Evolutionary conservation across 53 echinoderm and acorn worm species (phyloP).

Genomic region (Stichopus horrens): DNA sequence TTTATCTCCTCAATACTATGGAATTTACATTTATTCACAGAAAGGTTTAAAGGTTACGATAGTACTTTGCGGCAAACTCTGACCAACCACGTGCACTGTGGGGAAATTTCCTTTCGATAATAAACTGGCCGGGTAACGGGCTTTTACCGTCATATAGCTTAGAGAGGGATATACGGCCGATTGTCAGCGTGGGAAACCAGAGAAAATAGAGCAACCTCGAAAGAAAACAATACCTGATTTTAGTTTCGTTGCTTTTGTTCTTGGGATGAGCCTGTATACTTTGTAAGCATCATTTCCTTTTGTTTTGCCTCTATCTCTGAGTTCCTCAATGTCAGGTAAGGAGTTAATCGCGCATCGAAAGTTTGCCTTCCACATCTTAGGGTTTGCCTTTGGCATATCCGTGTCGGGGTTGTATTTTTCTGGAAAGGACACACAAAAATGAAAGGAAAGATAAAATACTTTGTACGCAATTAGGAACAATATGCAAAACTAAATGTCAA

Average conservation of each 20-base stretch:
- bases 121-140: neutral
- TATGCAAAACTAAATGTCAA: too few species aligned
- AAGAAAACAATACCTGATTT: slow-evolving; percentile 40
- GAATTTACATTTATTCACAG: too few species aligned
- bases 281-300: slow-evolving; percentile 95
- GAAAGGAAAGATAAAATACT: neutral
- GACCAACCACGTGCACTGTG: neutral
- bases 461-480: too few species aligned
- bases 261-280: slow-evolving; percentile 86
- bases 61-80: too few species aligned
- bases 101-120: slow-evolving; percentile 14
- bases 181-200: slow-evolving; percentile 1
- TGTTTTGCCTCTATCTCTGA: slow-evolving; percentile 80
- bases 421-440: slow-evolving; percentile 44
- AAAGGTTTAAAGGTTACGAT: too few species aligned
- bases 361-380: slow-evolving; percentile 98
- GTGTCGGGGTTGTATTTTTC: slow-evolving; percentile 85
- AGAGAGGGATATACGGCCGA: neutral
- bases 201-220: neutral
- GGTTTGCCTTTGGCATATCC: slow-evolving; percentile 79
- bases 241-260: slow-evolving; percentile 57
- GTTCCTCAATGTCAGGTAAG: slow-evolving; percentile 94
- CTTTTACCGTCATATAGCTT: too few species aligned
- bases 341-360: slow-evolving; percentile 99
- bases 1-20: too few species aligned